Conservation (phyloP, 2,888 invertebrate genomes). For the Rapana venosa region DNA sequence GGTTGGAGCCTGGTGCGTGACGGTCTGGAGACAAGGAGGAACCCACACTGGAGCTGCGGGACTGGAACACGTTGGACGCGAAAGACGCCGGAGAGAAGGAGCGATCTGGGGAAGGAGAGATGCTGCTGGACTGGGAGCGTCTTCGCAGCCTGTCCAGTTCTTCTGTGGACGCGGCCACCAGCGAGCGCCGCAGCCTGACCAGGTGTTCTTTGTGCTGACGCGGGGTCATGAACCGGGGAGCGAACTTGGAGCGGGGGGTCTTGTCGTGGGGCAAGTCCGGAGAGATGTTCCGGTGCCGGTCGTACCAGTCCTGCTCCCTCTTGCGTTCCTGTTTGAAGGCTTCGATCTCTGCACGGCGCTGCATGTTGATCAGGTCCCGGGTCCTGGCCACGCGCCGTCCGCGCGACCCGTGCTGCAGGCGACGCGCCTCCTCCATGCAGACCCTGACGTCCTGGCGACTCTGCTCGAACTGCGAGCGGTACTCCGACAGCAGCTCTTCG, state of each 20-base stretch:
- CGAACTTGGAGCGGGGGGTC: background rate
- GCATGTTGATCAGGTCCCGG: conserved; percentile 59
- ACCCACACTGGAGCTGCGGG: conserved; percentile 35
- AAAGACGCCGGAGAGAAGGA: conserved; percentile 30
- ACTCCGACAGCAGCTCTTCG: conserved; percentile 67
- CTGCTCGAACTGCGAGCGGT: conserved; percentile 69
- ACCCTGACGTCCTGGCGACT: conserved; percentile 70
- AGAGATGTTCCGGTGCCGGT: conserved; percentile 46
- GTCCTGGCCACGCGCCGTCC: conserved; percentile 63
- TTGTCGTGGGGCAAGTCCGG: conserved; percentile 48
- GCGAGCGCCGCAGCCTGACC: conserved; percentile 62
- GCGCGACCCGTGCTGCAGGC: conserved; percentile 56
- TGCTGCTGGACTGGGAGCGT: conserved; percentile 44
- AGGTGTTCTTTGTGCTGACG: conserved; percentile 69
- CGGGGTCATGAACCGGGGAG: conserved; percentile 66
- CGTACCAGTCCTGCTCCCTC: conserved; percentile 58
- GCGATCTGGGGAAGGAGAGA: conserved; percentile 38
- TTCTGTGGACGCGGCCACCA: conserved; percentile 63
- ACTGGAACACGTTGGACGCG: conserved; percentile 19
- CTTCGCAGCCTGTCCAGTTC: conserved; percentile 49
- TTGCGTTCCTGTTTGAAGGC: conserved; percentile 73
- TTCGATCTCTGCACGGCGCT: conserved; percentile 70
- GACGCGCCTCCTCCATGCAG: conserved; percentile 68
- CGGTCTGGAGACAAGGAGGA: conserved; percentile 40
- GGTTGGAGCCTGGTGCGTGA: background rate